Base-by-base conservation (phyloP, 2,888 invertebrate species). In the Leptinotarsa haldemani region DNA sequence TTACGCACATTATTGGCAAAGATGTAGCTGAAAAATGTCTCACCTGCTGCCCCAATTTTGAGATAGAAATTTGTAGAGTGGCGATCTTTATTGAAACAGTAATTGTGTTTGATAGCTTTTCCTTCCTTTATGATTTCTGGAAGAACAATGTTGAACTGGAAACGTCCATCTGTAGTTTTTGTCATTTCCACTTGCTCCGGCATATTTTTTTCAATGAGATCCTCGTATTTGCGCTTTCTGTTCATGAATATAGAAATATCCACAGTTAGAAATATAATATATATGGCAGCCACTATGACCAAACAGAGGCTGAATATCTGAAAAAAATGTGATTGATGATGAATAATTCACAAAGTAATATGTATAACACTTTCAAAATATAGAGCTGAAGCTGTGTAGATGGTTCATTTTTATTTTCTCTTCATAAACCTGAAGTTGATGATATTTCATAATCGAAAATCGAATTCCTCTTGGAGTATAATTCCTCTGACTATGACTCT, bases 1-100 rank as follows among this genome's bases (percentile, higher is more conserved):
- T 2, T 9, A 40, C 9, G 40, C 2, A 40, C 1, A 7, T 30
- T 30, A 30, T 30, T 5, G 30, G 30, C 30, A 0, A 7, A 30
- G 7, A 7, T 7, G 7, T 30, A 30, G 1, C 30, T 7, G 30
- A 16, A 25, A 40, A 53, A 56, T 22, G 1, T 48, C 84, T 86
- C 88, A 92, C 93, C 92, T 81, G 93, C 91, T 71, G 94, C 93
- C 68, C 94, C 94, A 80, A 93, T 86, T 88, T 94, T 94, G 22
- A 94, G 88, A 84, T 93, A 94, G 84, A 94, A 92, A 81, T 93
- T 93, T 47, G 92, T 93, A 20, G 92, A 92, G 86, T 94, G 93
- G 77, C 93, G 87, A 70, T 93, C 93, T 61, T 90, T 90, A 80
- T 90, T 91, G 85, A 93, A 92, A 84, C 92, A 92, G 83, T 92